phyloP scores from a whole-genome alignment of 2,113 vertebrate species.

The Engraulis encrasicolus region DNA sequence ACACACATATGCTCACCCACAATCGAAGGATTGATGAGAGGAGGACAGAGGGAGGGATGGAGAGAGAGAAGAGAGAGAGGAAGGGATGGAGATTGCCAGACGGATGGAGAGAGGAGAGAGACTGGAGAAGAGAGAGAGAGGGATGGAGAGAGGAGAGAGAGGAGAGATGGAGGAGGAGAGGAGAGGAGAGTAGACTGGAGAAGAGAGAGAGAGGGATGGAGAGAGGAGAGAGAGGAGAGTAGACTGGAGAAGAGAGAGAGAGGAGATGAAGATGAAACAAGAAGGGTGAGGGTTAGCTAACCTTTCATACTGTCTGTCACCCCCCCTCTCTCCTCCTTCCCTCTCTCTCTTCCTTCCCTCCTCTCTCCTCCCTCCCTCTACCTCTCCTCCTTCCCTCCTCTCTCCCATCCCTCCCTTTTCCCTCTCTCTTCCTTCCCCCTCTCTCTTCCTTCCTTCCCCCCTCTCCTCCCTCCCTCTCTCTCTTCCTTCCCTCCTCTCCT shows the following conservation, averaged over 20 bases:
- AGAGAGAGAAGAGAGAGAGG: conserved; percentile 46
- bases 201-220: neutral
- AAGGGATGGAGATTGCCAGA: no score
- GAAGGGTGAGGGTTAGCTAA: no score
- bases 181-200: conserved; percentile 3
- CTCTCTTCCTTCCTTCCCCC: neutral
- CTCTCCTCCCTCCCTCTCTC: conserved; percentile 26
- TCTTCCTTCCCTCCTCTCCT: no score
- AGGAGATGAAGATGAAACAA: no score
- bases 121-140: neutral
- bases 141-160: neutral
- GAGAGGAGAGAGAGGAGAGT: neutral
- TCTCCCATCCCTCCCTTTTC: no score
- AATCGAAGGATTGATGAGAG: conserved; percentile 71
- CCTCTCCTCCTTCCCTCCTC: neutral
- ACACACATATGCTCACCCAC: no score
- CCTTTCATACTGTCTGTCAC: no score
- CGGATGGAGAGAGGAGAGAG: no score
- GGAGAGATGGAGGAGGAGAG: no score
- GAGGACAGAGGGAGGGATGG: conserved; percentile 38
- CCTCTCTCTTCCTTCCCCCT: no score
- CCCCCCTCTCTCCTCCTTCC: neutral
- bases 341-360: neutral
- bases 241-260: conserved; percentile 15
- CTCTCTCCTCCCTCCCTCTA: neutral